Conservation (phyloP, 64 coral and sea anemone genomes). For the Catalaphyllia jardinei region DNA sequence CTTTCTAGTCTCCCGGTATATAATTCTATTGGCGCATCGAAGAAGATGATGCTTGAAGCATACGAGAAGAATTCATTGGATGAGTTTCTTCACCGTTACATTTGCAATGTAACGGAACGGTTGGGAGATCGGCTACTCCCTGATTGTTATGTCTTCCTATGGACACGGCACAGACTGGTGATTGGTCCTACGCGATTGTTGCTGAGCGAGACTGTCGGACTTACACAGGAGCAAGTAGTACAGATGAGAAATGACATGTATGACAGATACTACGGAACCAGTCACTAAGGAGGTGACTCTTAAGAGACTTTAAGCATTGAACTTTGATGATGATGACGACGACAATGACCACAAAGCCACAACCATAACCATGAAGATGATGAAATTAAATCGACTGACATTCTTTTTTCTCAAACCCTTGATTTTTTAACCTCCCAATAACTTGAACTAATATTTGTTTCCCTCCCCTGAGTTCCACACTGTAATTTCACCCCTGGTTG, state of each 20-base stretch:
- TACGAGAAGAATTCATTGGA: slow-evolving; percentile 35
- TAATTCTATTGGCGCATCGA: slow-evolving; percentile 29
- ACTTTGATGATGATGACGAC: too few relatives aligned
- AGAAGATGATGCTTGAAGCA: slow-evolving; percentile 41
- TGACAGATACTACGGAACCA: slow-evolving; percentile 16
- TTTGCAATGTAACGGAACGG: background rate
- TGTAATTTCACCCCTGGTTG: too few relatives aligned
- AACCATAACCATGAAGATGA: too few relatives aligned
- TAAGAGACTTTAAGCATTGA: too few relatives aligned
- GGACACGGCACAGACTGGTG: slow-evolving; percentile 16
- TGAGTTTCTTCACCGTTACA: slow-evolving; percentile 37
- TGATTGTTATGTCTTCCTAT: background rate
- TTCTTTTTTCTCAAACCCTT: too few relatives aligned
- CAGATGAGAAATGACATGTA: slow-evolving; percentile 46
- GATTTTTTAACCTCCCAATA: too few relatives aligned
- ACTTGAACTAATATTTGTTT: too few relatives aligned
- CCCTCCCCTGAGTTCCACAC: too few relatives aligned
- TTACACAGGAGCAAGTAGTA: slow-evolving; percentile 7
- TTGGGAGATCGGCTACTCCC: background rate
- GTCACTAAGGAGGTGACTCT: too few relatives aligned
- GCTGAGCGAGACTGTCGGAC: background rate
- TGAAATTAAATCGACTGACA: too few relatives aligned
- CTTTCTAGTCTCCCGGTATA: background rate
- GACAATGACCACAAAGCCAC: too few relatives aligned
- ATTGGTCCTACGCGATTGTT: slow-evolving; percentile 45